Evolutionary conservation across 2,888 invertebrate species (phyloP).

Genomic region (Prosopocoilus inquinatus): DNA sequence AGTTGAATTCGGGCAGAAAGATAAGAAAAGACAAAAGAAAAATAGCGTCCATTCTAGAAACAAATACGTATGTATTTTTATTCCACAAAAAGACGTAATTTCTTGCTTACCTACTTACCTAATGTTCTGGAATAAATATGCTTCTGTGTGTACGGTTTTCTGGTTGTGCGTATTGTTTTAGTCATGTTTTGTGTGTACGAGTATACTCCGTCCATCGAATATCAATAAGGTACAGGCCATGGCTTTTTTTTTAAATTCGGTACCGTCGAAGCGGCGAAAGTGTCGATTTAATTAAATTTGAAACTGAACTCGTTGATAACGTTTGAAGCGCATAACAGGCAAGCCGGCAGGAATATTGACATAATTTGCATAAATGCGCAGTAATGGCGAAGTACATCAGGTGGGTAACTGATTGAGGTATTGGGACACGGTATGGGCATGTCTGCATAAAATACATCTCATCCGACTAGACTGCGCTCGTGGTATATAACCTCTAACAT

Average conservation of each 20-base stretch:
- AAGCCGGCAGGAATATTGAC: conserved; percentile 37
- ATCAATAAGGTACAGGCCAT: neutral
- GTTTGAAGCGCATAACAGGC: conserved; percentile 6
- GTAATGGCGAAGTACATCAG: conserved; percentile 46
- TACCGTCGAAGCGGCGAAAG: conserved; percentile 3
- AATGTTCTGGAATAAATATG: too few species aligned
- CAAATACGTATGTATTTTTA: too few species aligned
- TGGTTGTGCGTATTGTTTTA: too few species aligned
- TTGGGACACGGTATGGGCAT: conserved; percentile 48
- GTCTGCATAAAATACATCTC: conserved; percentile 37
- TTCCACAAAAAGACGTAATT: too few species aligned
- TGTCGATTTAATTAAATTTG: conserved; percentile 14
- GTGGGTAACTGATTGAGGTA: conserved; percentile 48
- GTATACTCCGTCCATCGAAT: neutral
- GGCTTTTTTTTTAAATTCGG: neutral
- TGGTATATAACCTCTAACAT: conserved; percentile 14
- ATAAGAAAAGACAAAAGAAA: too few species aligned
- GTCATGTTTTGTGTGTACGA: too few species aligned
- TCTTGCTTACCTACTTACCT: too few species aligned
- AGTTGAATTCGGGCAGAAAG: too few species aligned
- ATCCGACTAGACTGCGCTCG: conserved; percentile 14
- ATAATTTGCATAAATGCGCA: conserved; percentile 46
- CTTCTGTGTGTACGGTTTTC: too few species aligned
- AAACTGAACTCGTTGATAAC: conserved; percentile 1
- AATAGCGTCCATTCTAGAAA: too few species aligned